Base-by-base conservation (phyloP, 2,113 vertebrate species). In the Probosciger aterrimus region DNA sequence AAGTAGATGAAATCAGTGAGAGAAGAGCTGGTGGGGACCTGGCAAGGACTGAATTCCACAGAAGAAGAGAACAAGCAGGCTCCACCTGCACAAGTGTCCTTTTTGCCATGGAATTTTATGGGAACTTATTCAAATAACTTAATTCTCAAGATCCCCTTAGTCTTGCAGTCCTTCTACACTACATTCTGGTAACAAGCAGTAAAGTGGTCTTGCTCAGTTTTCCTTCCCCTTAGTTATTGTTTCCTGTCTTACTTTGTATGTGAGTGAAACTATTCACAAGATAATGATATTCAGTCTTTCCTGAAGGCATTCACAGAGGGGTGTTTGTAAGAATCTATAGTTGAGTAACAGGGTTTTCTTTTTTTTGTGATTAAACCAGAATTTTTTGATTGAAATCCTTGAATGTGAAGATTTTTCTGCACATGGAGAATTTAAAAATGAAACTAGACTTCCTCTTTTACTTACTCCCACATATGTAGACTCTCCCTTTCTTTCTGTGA, bases 151-250 rank as follows among this genome's bases (percentile, higher is more conserved):
- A 79, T 95, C 69, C 86, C 63, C 62, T 68, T 82, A 88, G 68
- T 71, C 85, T 93, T 85, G 39, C 59, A 70, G 71, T 90, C 47
- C 47, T 79, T 82, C 77, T 64, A 68, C 46, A 11, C 49, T 90
- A 25, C 70, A 7, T 69, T 89, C 49, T 91, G 82, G 62, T 79
- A 82, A 89, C 18, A 55, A 93, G 88, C 74, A 76, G 86, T 90
- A 93, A 94, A 95, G 77, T 55, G 67, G 37, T 77, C 76, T 84
- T 83, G 76, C 83, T 80, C 85, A 84, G 11, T 92, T 96, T 96
- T 96, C 71, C 49, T 96, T 97, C 88, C 85, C 90, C 39, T 81
- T 76, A 89, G 70, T 96, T 97, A 92, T 79, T 96, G 65, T 93
- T 96, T 95, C 96, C 88, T 93, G 89, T 57, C 77, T 93, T 82